phyloP scores from a whole-genome alignment of 1,140 invertebrate genomes.

The Trachelipus rathkii region DNA sequence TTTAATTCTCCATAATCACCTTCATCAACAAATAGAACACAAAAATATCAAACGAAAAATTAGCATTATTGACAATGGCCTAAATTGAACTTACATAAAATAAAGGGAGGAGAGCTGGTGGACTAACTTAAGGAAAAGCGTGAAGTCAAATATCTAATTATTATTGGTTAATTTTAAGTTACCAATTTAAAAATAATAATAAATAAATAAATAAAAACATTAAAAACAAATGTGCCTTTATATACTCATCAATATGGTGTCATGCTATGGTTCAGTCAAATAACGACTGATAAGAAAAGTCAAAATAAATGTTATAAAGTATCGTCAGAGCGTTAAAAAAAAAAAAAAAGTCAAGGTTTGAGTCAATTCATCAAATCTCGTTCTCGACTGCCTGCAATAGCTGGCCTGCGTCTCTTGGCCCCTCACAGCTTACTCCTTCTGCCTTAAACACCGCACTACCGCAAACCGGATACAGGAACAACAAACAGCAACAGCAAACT shows the following conservation, averaged over 20 bases:
- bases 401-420: neutral
- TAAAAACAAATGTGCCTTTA: neutral
- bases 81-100: neutral
- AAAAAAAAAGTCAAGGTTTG: neutral
- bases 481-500: slow-evolving; percentile 12
- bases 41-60: neutral
- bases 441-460: neutral
- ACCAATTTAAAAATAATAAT: neutral
- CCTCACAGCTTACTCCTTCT: neutral
- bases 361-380: neutral
- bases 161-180: neutral
- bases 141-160: neutral
- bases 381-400: neutral
- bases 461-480: slow-evolving; percentile 5
- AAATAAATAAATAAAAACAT: neutral
- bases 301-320: neutral
- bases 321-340: neutral
- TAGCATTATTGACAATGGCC: neutral
- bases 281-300: neutral
- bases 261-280: neutral
- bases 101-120: neutral
- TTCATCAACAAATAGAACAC: neutral
- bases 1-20: neutral
- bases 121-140: neutral
- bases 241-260: neutral